Evolutionary conservation across 2,113 vertebrate genomes (phyloP).

Genomic region (Probosciger aterrimus): DNA sequence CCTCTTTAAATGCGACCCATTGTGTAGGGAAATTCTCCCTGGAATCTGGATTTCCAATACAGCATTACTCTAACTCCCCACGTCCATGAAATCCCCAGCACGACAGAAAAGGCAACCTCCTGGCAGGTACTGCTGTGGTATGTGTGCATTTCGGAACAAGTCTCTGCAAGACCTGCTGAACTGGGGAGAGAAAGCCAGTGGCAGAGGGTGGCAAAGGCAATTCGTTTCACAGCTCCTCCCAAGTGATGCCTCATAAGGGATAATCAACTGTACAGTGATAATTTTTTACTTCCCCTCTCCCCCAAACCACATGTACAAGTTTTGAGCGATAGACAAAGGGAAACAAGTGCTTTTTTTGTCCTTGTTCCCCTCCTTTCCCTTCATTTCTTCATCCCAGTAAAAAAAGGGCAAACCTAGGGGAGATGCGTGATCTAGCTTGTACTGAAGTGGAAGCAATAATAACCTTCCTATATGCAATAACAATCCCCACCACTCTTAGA

Average conservation of each 20-base stretch:
- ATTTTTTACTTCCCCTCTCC: not conserved
- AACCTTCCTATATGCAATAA: not conserved
- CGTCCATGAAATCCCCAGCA: not conserved
- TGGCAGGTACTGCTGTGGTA: not conserved
- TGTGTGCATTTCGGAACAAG: not conserved
- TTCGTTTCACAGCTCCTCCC: not conserved
- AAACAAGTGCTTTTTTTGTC: not conserved
- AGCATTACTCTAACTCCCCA: not conserved
- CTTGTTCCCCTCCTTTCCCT: not conserved
- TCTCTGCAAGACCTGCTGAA: not conserved
- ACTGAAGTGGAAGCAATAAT: not conserved
- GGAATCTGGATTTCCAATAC: not conserved
- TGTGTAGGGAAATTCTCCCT: slow-evolving; percentile 10
- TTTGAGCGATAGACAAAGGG: not conserved
- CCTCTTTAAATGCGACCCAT: slow-evolving; percentile 3
- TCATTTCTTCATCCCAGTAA: not conserved
- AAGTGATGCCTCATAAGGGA: fast-evolving
- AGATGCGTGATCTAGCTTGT: not conserved
- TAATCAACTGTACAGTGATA: not conserved
- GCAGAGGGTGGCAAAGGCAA: not conserved
- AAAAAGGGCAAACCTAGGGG: not conserved
- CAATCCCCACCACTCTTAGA: not conserved
- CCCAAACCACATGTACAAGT: not conserved
- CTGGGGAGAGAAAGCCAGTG: not conserved
- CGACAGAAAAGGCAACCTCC: not conserved